Conservation (phyloP, 2,113 vertebrate genomes). For the Connochaetes taurinus region DNA sequence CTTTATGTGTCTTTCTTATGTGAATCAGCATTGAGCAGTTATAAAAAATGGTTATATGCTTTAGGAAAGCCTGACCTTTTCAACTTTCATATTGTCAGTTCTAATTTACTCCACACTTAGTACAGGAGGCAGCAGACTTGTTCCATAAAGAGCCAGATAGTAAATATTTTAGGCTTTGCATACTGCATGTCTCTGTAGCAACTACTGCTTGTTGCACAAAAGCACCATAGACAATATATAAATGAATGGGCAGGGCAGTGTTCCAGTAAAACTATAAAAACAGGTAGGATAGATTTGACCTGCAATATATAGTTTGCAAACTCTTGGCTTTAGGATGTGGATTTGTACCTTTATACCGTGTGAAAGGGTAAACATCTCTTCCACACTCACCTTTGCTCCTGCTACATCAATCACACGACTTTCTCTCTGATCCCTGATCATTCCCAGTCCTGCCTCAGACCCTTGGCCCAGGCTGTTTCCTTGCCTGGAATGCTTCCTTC, state of each 20-base stretch:
- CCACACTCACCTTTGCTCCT: background rate
- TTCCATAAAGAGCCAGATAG: background rate
- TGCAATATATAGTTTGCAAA: background rate
- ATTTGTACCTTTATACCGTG: background rate
- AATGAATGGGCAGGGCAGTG: background rate
- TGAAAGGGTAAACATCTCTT: background rate
- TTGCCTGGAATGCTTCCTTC: background rate
- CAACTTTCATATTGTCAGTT: background rate
- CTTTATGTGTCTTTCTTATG: background rate
- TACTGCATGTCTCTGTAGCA: background rate
- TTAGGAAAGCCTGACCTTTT: background rate
- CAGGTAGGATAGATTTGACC: background rate
- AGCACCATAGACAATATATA: background rate
- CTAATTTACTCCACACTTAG: background rate
- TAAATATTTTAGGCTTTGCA: slow-evolving; percentile 9
- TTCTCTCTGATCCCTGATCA: background rate
- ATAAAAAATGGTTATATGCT: background rate
- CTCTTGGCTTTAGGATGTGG: background rate
- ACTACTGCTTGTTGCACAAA: background rate
- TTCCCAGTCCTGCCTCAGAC: background rate
- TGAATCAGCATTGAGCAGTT: background rate
- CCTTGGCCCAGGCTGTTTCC: background rate
- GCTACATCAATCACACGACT: background rate
- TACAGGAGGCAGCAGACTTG: background rate
- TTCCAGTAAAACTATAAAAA: background rate